Evolutionary conservation across 2,888 invertebrate genomes (phyloP).

Genomic region (Antitype chi): DNA sequence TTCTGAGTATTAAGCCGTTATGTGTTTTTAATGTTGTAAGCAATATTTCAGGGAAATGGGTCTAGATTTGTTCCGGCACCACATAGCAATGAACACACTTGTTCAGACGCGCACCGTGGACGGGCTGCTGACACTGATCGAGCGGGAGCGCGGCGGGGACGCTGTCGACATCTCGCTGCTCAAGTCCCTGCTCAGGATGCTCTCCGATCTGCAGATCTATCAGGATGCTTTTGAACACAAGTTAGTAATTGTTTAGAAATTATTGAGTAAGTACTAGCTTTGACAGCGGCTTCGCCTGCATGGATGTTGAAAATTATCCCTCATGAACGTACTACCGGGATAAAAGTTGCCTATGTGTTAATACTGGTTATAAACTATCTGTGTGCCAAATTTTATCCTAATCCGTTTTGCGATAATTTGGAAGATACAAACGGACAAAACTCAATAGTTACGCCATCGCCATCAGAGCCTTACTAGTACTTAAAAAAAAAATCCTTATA

Average conservation of each 20-base stretch:
- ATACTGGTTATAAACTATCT: not conserved
- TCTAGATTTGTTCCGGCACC: slow-evolving; percentile 97
- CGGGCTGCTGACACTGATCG: slow-evolving; percentile 97
- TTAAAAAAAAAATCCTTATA: no score
- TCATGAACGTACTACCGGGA: not conserved
- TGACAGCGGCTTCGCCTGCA: no score
- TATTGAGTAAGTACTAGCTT: not conserved
- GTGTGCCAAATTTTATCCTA: not conserved
- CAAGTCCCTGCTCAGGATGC: slow-evolving; percentile 98
- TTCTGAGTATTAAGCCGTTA: not conserved
- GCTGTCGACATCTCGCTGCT: slow-evolving; percentile 97
- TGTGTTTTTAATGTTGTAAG: not conserved
- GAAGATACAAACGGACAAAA: no score
- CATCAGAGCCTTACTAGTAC: no score
- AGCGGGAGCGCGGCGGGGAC: slow-evolving; percentile 98
- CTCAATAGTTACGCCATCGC: no score
- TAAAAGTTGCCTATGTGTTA: not conserved
- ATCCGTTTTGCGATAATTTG: not conserved
- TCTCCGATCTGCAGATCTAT: slow-evolving; percentile 98
- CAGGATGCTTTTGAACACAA: slow-evolving; percentile 97
- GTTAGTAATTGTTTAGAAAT: slow-evolving; percentile 74
- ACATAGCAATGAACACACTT: slow-evolving; percentile 96
- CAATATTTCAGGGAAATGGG: slow-evolving; percentile 97
- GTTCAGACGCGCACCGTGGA: slow-evolving; percentile 98
- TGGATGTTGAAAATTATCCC: no score